phyloP scores from a whole-genome alignment of 2,113 vertebrate species.

The Salvator merianae region DNA sequence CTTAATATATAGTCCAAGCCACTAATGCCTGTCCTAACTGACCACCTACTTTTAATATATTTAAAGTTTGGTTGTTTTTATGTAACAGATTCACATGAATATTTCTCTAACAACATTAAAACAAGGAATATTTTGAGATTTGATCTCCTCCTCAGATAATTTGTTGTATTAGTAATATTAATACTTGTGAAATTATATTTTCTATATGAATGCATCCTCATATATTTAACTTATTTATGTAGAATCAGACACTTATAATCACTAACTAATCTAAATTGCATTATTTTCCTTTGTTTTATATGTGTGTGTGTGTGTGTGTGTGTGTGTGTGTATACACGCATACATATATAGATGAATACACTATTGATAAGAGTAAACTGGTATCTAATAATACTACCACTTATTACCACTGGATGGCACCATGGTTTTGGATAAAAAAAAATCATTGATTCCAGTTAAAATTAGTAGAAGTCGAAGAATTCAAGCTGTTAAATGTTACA shows the following conservation, averaged over 20 bases:
- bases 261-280: background rate
- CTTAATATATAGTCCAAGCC: too few species aligned
- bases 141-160: too few species aligned
- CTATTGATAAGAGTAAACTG: background rate
- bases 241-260: background rate
- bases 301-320: too few species aligned
- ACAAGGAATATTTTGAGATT: too few species aligned
- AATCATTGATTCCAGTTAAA: background rate
- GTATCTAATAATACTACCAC: background rate
- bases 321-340: too few species aligned
- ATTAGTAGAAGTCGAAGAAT: background rate
- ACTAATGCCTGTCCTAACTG: too few species aligned
- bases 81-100: too few species aligned
- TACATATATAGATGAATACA: background rate
- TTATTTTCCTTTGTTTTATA: background rate
- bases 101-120: too few species aligned
- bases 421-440: conserved; percentile 8
- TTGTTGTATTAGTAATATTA: background rate
- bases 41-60: too few species aligned
- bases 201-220: background rate
- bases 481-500: background rate
- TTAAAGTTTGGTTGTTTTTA: too few species aligned
- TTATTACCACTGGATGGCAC: conserved; percentile 46
- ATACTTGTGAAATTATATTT: background rate
- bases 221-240: background rate